Percentiles rank a stretch among this genome's conserved stretches.
Evolutionary conservation across 2,797 vertebrate species (phyloP).

Genomic region (Fistularia tabacaria): DNA sequence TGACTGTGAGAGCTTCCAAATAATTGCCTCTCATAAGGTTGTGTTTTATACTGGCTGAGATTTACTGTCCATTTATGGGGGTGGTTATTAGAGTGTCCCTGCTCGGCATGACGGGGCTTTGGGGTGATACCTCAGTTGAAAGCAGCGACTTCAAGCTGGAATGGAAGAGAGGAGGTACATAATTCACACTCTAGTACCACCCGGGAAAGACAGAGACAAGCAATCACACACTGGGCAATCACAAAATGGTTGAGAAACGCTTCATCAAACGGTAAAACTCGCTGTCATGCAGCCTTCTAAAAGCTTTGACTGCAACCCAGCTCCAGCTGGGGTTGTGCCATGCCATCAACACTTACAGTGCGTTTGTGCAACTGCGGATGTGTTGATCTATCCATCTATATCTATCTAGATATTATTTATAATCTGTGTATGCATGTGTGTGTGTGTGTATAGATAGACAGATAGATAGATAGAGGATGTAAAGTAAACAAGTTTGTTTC

Average conservation of each 20-base stretch:
- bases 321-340: neutral
- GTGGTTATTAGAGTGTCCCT: constrained; percentile 49
- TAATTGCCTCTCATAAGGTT: constrained; percentile 60
- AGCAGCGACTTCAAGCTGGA: constrained; percentile 21
- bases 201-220: constrained; percentile 49
- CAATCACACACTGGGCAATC: constrained; percentile 55
- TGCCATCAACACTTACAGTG: neutral
- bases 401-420: no score
- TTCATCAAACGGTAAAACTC: constrained; percentile 48
- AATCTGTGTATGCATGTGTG: no score
- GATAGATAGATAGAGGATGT: no score
- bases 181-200: constrained; percentile 44
- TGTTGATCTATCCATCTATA: no score
- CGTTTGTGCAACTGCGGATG: no score
- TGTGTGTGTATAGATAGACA: no score
- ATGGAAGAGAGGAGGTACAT: constrained; percentile 42
- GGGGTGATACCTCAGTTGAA: constrained; percentile 50
- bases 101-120: constrained; percentile 21
- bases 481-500: no score
- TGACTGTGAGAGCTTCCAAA: constrained; percentile 41
- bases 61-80: constrained; percentile 57
- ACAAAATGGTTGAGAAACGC: constrained; percentile 43
- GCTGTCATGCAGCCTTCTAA: constrained; percentile 40
- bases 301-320: constrained; percentile 28
- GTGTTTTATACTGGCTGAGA: constrained; percentile 54